Base-by-base conservation (phyloP, 2,888 invertebrate genomes). In the Spatulosminthurus flaviceps region DNA sequence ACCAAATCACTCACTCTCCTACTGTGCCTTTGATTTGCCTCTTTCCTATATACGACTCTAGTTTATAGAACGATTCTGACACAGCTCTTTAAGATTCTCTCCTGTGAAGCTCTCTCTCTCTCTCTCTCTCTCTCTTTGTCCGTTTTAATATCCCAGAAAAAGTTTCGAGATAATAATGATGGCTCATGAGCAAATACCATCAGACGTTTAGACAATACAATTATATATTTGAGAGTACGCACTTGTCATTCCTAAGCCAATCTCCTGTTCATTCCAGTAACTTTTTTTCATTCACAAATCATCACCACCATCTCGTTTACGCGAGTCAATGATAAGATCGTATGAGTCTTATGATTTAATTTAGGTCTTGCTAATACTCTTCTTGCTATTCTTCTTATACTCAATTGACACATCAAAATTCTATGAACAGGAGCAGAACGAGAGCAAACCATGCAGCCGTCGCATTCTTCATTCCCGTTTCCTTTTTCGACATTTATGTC, bases 1-100 rank as follows among this genome's bases (percentile, higher is more conserved):
- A 70, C 29, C 34, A 70, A 70, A 70, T 70, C 70, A 70, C 70
- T 70, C 29, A 70, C 70, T 70, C 70, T 34, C 34, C n/a, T 29
- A 70, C 70, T 70, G 29, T 29, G 34, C 70, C 34, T 70, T 34
- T 34, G 29, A 70, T 29, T 34, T 70, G 21, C 21, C 28, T 29
- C 19, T 29, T 29, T 70, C 34, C 34, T 70, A 21, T 21, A 70
- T 70, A 34, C 29, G 19, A 26, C 26, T 21, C 26, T 22, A 21
- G 26, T 66, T 24, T 66, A 60, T 21, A 60, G n/a, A 21, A 21
- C 60, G 19, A 19, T 60, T 34, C 34, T 34, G 34, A 34, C 5
- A 34, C 34, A 34, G 34, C 60, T 60, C 60, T 60, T 60, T 60
- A 60, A 21, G 19, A 21, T 19, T 21, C 60, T 19, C 19, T 60